These are phyloP conservation scores for Polyergus mexicanus DNA, from an alignment of 1,140 invertebrate species.

Conservation along the genomic window DNA sequence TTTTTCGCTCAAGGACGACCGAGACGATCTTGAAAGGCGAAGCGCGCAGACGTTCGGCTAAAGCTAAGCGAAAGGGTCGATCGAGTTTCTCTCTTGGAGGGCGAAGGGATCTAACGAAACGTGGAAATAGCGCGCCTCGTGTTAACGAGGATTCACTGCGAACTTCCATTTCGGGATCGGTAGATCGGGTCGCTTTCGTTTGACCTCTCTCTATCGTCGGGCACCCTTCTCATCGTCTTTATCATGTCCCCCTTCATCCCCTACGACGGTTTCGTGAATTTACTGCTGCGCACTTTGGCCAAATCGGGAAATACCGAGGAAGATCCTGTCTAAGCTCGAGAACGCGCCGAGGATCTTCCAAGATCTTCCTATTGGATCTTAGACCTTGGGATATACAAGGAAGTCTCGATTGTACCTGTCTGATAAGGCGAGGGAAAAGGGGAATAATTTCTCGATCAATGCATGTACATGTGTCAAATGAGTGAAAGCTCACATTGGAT, in stretches of 20 bases:
- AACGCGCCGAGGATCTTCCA: not conserved
- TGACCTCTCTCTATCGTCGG: constrained; percentile 36
- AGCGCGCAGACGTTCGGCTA: constrained; percentile 15
- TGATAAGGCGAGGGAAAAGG: not conserved
- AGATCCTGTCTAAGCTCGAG: constrained; percentile 22
- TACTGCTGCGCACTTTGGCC: constrained; percentile 61
- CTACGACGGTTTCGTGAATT: constrained; percentile 67
- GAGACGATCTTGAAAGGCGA: constrained; percentile 34
- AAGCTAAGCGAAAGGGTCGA: constrained; percentile 35
- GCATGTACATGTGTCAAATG: constrained; percentile 12
- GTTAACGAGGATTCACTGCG: constrained; percentile 69
- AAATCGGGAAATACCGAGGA: constrained; percentile 69
- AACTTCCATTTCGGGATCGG: constrained; percentile 48
- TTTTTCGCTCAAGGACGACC: not conserved
- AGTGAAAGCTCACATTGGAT: constrained; percentile 42
- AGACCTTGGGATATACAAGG: not conserved
- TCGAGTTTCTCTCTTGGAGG: constrained; percentile 27
- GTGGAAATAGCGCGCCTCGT: constrained; percentile 45
- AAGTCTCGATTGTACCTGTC: constrained; percentile 2
- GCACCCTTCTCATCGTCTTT: constrained; percentile 33
- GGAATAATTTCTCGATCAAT: constrained; percentile 16
- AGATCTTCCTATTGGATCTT: constrained; percentile 4
- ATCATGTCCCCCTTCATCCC: constrained; percentile 54
- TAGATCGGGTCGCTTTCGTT: constrained; percentile 29
- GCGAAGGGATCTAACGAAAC: constrained; percentile 25